Evolutionary conservation across 53 echinoderm and acorn worm species (phyloP).

Genomic region (Astropecten irregularis): DNA sequence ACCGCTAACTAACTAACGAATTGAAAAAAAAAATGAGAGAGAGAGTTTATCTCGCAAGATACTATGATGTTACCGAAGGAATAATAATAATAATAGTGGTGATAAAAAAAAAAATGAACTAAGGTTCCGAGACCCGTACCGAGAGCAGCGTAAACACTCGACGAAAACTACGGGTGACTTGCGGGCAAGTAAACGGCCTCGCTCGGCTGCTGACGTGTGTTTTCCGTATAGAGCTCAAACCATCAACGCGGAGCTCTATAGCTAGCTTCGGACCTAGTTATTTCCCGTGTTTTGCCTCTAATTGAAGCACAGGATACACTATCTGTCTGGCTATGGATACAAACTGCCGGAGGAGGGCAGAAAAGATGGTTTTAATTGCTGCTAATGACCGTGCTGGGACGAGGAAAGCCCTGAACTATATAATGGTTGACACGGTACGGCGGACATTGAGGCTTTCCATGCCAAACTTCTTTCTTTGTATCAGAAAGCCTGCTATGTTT

Average conservation of each 20-base stretch:
- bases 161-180: conserved; percentile 5
- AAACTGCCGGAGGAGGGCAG: neutral
- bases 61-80: conserved; percentile 20
- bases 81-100: too few relatives aligned
- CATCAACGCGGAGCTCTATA: too few relatives aligned
- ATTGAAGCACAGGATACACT: conserved; percentile 38
- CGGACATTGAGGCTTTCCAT: too few relatives aligned
- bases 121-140: neutral
- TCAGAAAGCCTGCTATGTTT: too few relatives aligned
- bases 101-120: too few relatives aligned
- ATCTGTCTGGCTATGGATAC: neutral
- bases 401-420: neutral
- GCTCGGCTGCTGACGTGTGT: conserved; percentile 8
- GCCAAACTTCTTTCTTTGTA: too few relatives aligned
- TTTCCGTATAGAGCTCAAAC: too few relatives aligned
- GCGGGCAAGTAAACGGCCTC: conserved; percentile 35
- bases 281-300: conserved; percentile 32
- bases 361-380: neutral
- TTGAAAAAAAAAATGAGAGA: neutral
- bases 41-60: too few relatives aligned
- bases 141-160: conserved; percentile 36
- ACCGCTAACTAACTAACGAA: too few relatives aligned
- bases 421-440: neutral
- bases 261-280: conserved; percentile 34
- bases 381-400: neutral